These are phyloP conservation scores for Anniella stebbinsi DNA, from an alignment of 2,797 vertebrate genomes.

Conservation along the genomic window DNA sequence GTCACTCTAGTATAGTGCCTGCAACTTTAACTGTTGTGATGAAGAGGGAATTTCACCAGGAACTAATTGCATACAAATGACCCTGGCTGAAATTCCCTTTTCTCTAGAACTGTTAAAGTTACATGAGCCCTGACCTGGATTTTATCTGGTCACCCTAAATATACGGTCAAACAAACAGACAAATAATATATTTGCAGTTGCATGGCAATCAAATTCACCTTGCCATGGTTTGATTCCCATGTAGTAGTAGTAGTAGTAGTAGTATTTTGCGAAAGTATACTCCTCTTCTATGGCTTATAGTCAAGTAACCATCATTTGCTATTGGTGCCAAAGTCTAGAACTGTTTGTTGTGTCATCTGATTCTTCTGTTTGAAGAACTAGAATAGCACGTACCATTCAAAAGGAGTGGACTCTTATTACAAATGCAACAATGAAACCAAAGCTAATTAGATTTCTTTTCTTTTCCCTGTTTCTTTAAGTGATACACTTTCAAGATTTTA, in stretches of 20 bases:
- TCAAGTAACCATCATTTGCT: background rate
- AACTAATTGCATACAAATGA: no score
- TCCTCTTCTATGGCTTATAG: background rate
- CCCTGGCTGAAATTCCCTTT: no score
- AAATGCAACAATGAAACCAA: conserved; percentile 33
- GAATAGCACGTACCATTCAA: background rate
- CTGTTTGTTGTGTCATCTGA: background rate
- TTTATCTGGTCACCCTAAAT: background rate
- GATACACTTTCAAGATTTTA: background rate
- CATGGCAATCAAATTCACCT: background rate
- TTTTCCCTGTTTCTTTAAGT: conserved; percentile 19
- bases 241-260: background rate
- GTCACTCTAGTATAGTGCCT: no score
- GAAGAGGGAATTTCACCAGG: no score
- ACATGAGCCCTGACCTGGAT: no score
- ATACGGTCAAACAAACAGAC: background rate
- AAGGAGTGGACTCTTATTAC: background rate
- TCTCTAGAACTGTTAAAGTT: no score
- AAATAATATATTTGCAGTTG: background rate
- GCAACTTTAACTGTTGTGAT: no score
- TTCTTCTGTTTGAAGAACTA: background rate
- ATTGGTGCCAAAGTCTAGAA: background rate
- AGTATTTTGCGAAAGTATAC: background rate
- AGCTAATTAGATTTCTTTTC: background rate
- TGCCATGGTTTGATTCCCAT: background rate